Percentiles rank a stretch among this genome's conserved stretches.
phyloP scores from a whole-genome alignment of 2,888 invertebrate genomes.

The Orthosia incerta region DNA sequence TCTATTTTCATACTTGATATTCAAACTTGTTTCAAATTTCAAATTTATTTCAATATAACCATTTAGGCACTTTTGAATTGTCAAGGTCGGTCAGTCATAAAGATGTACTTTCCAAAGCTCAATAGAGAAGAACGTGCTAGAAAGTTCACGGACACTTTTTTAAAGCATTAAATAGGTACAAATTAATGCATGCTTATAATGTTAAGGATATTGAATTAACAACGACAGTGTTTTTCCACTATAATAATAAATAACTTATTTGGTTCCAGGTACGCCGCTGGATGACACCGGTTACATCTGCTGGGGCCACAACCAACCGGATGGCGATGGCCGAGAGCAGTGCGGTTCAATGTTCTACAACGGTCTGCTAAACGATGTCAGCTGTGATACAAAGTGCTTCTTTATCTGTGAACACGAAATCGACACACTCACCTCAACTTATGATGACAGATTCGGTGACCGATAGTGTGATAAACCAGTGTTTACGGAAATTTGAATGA shows the following conservation, averaged over 20 bases:
- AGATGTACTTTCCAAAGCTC: too few species aligned
- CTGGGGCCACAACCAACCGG: constrained; percentile 81
- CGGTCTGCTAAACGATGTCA: constrained; percentile 79
- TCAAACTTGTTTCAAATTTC: too few species aligned
- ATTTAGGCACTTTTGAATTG: too few species aligned
- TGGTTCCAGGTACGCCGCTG: constrained; percentile 59
- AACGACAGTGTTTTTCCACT: neutral
- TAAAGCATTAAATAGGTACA: too few species aligned
- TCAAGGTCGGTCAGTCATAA: too few species aligned
- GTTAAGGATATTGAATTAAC: too few species aligned
- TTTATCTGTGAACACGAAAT: constrained; percentile 84
- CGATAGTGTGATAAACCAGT: neutral
- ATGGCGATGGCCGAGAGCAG: constrained; percentile 73
- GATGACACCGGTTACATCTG: constrained; percentile 75
- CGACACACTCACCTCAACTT: constrained; percentile 10
- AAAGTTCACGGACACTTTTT: too few species aligned
- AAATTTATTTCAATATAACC: neutral
- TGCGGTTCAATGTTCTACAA: constrained; percentile 84
- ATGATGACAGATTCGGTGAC: constrained; percentile 20
- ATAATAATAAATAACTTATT: neutral
- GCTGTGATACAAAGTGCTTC: constrained; percentile 74
- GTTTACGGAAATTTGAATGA: neutral
- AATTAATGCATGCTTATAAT: too few species aligned
- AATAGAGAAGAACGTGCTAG: too few species aligned
- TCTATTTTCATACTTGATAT: too few species aligned